Conservation (phyloP, 2,113 vertebrate genomes). For the Halichoerus grypus region DNA sequence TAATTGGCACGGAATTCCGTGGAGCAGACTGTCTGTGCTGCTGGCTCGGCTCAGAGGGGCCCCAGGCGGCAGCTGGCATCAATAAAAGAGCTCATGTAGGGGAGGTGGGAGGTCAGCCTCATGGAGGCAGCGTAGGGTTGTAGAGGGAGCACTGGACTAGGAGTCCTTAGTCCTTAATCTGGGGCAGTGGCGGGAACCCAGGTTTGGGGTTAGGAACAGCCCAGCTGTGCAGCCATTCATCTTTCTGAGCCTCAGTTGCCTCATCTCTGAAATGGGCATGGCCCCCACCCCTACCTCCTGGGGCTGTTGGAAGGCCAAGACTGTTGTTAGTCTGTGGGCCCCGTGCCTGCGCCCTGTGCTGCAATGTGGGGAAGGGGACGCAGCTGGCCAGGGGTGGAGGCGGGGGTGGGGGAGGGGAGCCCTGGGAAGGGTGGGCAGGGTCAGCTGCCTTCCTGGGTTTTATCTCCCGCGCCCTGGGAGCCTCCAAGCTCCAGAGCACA, state of each 20-base stretch:
- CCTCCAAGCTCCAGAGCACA: neutral
- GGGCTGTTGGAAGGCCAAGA: neutral
- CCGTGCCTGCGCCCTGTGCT: neutral
- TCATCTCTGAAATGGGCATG: neutral
- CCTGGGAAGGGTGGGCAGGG: neutral
- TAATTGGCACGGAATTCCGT: conserved; percentile 81
- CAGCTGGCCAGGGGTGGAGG: no score
- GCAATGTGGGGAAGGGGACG: neutral
- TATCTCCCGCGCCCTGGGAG: neutral
- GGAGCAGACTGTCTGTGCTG: conserved; percentile 27
- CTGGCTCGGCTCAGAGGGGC: neutral
- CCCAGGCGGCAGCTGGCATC: neutral
- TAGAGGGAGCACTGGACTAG: neutral
- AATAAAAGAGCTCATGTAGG: neutral
- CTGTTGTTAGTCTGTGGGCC: neutral
- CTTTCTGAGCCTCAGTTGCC: neutral
- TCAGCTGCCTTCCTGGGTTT: neutral
- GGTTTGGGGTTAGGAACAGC: neutral
- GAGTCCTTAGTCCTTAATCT: neutral
- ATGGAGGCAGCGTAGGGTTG: neutral
- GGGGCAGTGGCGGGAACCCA: neutral
- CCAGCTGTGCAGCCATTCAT: neutral
- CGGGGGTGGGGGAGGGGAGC: neutral
- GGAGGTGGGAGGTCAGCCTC: neutral
- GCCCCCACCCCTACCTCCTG: neutral